Evolutionary conservation across 2,888 invertebrate genomes (phyloP), one percentile per base, ranked within the genome.

Genomic region (Esperia sulphurella): DNA sequence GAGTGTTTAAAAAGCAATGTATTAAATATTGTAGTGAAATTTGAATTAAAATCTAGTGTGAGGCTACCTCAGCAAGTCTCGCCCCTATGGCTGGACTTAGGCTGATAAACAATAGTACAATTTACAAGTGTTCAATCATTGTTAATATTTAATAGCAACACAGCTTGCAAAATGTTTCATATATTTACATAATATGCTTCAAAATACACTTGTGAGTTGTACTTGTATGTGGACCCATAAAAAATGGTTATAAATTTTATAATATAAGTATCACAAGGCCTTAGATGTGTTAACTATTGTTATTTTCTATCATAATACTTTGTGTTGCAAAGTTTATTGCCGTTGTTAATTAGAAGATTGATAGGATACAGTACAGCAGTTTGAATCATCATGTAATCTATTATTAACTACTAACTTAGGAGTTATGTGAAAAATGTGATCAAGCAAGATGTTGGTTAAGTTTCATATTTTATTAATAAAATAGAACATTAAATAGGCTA

Each of bases 391-490:
- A 21, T 31, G 35, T 35, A 46, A 37, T 28, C 39, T 43, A 43
- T 43, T 29, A 41, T 21, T 41, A 50, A 55, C 59, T 53, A 61
- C 59, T 65, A 68, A 60, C 59, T 61, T 76, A 78, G 75, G 66
- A 72, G 67, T 79, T 77, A 78, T 61, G 63, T 74, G 70, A 73
- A 74, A 79, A 83, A 78, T 87, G 87, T 88, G 87, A 87, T 88
- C 74, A 78, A 77, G 75, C 70, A 74, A 76, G 65, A 65, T 75
- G 75, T 75, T 83, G 78, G 79, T 84, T 86, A 87, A 84, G 84
- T 86, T 86, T 85, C 75, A 84, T 87, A 87, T 86, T 84, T 80
- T 84, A 84, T 79, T 79, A 76, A 61, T 70, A 71, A 73, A 71
- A 71, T 76, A 78, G 71, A 73, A 71, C 73, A 78, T 82, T 83